A percentile compares a stretch with the other conserved stretches of the same genome.
phyloP scores from a whole-genome alignment of 2,113 vertebrate species.

The Rousettus leschenaultii region DNA sequence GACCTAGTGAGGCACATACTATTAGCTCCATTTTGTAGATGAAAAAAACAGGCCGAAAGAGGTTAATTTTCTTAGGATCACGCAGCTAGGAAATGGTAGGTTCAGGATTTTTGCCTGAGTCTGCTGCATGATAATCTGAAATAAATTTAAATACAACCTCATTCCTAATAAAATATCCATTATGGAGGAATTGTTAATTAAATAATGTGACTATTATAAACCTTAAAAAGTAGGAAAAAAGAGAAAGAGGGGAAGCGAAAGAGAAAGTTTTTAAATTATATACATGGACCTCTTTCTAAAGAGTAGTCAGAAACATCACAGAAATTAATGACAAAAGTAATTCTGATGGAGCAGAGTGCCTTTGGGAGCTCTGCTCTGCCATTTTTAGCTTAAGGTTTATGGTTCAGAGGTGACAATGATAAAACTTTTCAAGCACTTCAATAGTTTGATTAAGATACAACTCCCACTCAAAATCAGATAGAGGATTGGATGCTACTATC shows the following conservation, averaged over 20 bases:
- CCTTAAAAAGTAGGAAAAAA: not conserved
- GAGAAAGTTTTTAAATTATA: not conserved
- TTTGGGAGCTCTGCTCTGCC: not conserved
- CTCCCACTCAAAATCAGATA: not conserved
- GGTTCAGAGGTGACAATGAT: not conserved
- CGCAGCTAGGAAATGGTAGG: not conserved
- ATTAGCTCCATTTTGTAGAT: not conserved
- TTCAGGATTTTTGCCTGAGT: slow-evolving; percentile 1
- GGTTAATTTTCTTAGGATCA: not conserved
- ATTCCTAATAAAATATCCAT: not conserved
- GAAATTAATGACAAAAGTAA: not conserved
- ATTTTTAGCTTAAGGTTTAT: not conserved
- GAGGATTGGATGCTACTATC: not conserved
- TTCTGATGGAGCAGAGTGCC: not conserved
- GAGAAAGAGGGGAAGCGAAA: not conserved
- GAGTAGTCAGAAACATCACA: not conserved
- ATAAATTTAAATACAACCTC: not conserved
- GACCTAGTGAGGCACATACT: not conserved
- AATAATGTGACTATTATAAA: not conserved
- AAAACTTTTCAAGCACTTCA: not conserved
- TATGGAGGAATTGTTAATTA: not conserved
- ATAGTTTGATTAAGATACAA: not conserved
- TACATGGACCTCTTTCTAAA: not conserved
- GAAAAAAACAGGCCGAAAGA: not conserved
- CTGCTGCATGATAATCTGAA: not conserved